Base-by-base conservation (phyloP, 2,888 invertebrate genomes). In the Dicycla oo region DNA sequence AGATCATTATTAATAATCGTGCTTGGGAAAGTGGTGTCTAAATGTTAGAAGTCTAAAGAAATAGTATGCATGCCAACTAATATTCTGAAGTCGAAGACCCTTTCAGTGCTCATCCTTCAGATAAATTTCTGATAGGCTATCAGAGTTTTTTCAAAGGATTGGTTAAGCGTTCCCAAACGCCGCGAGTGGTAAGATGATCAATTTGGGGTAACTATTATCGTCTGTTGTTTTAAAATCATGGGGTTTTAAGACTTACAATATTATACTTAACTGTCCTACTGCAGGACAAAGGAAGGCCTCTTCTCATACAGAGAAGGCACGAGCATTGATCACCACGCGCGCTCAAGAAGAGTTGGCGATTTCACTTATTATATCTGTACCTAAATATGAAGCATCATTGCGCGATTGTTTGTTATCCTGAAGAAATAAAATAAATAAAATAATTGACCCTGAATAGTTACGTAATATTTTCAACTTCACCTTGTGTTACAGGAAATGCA, bases 111-210 rank as follows among this genome's bases (percentile, higher is more conserved):
- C 20, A 75, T 66, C 26, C 40, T 54, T 73, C 23, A n/a, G 0
- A 45, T 69, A 73, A 77, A 8, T 70, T 77, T 58, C 18, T 69
- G 45, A 73, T 58, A 23, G 70, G 45, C 30, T 23, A 20, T 73
- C 20, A 58, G 49, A 49, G 38, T 57, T 69, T 57, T 76, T 69
- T n/a, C 34, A 38, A 69, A 58, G 30, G 26, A 13, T 38, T 45
- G 45, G 30, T 77, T 51, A 69, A 23, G 23, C 49, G 23, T 45
- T 69, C 18, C 23, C 15, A 15, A 49, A 73, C 56, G 68, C 43
- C 13, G 13, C 15, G n/a, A 67, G 26, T 68, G n/a, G 68, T 51
- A 23, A 56, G 51, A 70, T 45, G 6, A 30, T 13, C 45, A 58
- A 45, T 77, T 77, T 58, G 6, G 38, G 26, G 13, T 26, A 26